A percentile compares a stretch with the other conserved stretches of the same genome.
Conservation (phyloP, 2,888 invertebrate genomes). For the Cryptocheilus praepositus region DNA sequence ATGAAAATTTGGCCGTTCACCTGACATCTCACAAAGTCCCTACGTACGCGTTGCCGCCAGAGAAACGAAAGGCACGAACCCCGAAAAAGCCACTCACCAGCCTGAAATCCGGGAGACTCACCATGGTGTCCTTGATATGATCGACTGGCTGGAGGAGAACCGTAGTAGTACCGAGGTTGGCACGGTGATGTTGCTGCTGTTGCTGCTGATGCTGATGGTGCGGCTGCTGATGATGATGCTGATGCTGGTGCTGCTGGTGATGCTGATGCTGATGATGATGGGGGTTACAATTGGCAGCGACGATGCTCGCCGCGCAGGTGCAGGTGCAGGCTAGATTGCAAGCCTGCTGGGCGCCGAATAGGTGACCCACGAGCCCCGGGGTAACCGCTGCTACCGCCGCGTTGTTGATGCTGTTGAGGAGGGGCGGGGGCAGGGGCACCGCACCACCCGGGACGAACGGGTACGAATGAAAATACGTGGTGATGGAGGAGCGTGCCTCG, state of each 20-base stretch:
- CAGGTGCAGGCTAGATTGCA: constrained; percentile 70
- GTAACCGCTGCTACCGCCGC: constrained; percentile 59
- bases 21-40: too few species aligned
- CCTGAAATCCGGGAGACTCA: constrained; percentile 54
- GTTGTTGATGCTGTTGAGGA: constrained; percentile 59
- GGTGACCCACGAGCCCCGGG: constrained; percentile 65
- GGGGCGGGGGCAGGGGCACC: constrained; percentile 72
- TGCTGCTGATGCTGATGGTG: constrained; percentile 61
- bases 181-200: constrained; percentile 63
- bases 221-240: constrained; percentile 50
- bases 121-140: constrained; percentile 73
- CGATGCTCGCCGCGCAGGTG: constrained; percentile 66
- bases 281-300: constrained; percentile 58
- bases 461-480: constrained; percentile 75
- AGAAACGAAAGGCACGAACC: not conserved
- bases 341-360: constrained; percentile 64
- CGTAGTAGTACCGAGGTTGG: constrained; percentile 63
- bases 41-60: too few species aligned
- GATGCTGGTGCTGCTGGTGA: constrained; percentile 53
- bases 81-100: not conserved
- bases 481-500: constrained; percentile 69
- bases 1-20: too few species aligned
- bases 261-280: constrained; percentile 58
- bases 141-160: constrained; percentile 72
- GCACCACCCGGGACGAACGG: constrained; percentile 74